Conservation (phyloP, 1,140 invertebrate genomes). For the Bilobella aurantiaca region DNA sequence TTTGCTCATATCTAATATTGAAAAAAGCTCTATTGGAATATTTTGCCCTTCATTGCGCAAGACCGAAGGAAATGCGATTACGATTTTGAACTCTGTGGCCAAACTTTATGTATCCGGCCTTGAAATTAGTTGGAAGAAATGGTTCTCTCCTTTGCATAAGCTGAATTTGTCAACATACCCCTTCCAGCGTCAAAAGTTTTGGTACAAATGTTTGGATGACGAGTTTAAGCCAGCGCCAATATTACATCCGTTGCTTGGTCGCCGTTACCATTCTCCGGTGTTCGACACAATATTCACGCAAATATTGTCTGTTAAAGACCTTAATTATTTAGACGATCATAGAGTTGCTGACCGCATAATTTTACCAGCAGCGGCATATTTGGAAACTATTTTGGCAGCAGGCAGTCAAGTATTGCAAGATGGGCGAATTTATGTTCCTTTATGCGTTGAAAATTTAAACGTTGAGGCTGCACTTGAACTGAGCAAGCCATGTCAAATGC, state of each 20-base stretch:
- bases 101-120: conserved; percentile 2
- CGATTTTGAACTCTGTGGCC: neutral
- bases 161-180: conserved; percentile 5
- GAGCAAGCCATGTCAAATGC: conserved; percentile 7
- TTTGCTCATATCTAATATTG: too few relatives aligned
- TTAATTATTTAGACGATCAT: conserved; percentile 23
- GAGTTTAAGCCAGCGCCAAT: neutral
- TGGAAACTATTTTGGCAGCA: conserved; percentile 8
- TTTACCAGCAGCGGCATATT: conserved; percentile 14
- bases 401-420: conserved; percentile 3
- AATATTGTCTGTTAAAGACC: neutral
- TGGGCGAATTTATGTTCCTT: neutral
- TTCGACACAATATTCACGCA: neutral
- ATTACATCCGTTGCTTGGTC: neutral
- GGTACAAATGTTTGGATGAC: neutral
- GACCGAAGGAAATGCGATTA: neutral
- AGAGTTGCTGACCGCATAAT: conserved; percentile 13
- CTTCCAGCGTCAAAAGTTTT: conserved; percentile 9
- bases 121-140: neutral
- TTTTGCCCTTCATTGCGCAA: conserved; percentile 8
- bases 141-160: neutral
- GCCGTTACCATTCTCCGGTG: neutral
- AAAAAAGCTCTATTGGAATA: neutral
- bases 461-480: conserved; percentile 21
- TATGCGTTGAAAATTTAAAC: conserved; percentile 15